These are phyloP conservation scores for Cerceris rybyensis DNA, from an alignment of 2,888 invertebrate species.

Conservation along the genomic window DNA sequence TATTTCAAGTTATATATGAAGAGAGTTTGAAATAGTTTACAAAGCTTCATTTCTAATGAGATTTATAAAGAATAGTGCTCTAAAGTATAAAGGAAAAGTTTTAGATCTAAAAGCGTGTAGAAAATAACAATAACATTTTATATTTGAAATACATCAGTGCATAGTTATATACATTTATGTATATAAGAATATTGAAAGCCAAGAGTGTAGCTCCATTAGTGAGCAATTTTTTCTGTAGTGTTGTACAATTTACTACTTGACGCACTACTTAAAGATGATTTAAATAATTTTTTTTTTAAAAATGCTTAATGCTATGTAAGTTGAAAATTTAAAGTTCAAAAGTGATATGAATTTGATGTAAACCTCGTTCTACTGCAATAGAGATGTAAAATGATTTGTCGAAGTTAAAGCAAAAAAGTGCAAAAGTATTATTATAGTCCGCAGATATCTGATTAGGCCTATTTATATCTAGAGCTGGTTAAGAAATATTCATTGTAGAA, in stretches of 20 bases:
- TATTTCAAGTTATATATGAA: neutral
- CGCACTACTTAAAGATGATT: neutral
- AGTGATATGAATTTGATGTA: neutral
- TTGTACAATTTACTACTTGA: neutral
- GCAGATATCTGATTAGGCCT: slow-evolving; percentile 36
- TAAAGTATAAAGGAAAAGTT: too few relatives aligned
- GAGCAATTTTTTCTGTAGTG: neutral
- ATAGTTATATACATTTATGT: neutral
- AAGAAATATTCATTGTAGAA: slow-evolving; percentile 36
- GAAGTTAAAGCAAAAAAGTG: neutral
- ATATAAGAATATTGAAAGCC: neutral
- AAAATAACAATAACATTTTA: neutral
- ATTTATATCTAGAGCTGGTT: slow-evolving; percentile 20
- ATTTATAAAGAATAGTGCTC: too few relatives aligned
- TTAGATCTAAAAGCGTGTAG: too few relatives aligned
- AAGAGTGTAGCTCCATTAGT: neutral
- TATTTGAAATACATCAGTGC: neutral
- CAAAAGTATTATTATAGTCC: slow-evolving; percentile 5
- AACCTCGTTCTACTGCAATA: slow-evolving; percentile 35
- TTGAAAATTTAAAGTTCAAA: too few relatives aligned
- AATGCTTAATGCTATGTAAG: neutral
- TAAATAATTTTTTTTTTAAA: neutral
- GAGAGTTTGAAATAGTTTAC: too few relatives aligned
- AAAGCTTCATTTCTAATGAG: too few relatives aligned
- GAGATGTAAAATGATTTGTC: neutral